phyloP scores from a whole-genome alignment of 2,797 vertebrate genomes.

The Megaceryle alcyon region DNA sequence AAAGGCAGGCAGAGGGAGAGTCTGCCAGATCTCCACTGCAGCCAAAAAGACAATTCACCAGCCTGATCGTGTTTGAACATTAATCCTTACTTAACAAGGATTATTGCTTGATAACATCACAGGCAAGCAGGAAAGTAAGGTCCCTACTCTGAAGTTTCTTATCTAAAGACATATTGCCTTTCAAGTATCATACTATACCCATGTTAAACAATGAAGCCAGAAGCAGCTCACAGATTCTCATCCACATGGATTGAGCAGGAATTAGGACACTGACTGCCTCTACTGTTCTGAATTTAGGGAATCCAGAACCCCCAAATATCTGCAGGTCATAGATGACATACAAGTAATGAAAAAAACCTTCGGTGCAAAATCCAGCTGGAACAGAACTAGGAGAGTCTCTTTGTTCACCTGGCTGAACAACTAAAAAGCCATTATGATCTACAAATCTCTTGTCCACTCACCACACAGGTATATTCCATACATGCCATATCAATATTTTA shows the following conservation, averaged over 20 bases:
- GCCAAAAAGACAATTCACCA: constrained; percentile 41
- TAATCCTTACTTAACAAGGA: constrained; percentile 45
- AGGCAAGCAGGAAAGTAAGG: constrained; percentile 11
- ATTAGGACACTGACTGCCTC: background rate
- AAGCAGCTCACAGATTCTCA: background rate
- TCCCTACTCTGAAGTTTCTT: constrained; percentile 32
- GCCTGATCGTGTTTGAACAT: constrained; percentile 51
- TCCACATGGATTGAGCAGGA: background rate
- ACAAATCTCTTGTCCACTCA: background rate
- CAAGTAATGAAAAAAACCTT: background rate
- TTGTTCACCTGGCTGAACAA: background rate
- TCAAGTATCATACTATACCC: background rate
- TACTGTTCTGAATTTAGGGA: background rate
- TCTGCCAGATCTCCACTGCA: constrained; percentile 35
- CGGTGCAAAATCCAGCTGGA: background rate
- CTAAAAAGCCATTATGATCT: background rate
- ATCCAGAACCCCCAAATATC: background rate
- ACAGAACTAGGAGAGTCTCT: background rate
- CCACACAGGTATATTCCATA: background rate
- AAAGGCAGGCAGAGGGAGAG: background rate
- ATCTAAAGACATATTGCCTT: constrained; percentile 14
- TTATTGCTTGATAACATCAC: constrained; percentile 60
- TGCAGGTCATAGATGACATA: background rate
- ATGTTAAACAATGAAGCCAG: background rate
- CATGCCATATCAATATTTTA: background rate